Percentiles rank a stretch among this genome's conserved stretches.
Evolutionary conservation across 2,888 invertebrate genomes (phyloP).

Genomic region (Eupithecia inturbata): DNA sequence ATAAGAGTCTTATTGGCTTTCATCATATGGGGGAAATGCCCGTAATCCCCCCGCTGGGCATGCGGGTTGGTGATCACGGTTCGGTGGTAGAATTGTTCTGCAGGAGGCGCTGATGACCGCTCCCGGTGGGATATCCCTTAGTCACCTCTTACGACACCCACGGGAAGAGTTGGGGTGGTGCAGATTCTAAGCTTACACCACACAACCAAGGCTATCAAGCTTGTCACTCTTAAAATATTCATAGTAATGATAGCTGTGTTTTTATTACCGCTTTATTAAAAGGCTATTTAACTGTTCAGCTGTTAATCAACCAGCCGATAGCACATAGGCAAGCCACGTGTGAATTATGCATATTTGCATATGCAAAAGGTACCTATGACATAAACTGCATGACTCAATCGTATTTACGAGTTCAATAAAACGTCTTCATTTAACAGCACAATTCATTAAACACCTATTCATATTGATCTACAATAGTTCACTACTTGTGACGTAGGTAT

Average conservation of each 20-base stretch:
- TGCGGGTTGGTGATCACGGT: too few species aligned
- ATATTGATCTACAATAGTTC: background rate
- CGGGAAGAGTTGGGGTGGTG: too few species aligned
- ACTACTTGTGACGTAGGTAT: constrained; percentile 1
- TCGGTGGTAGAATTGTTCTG: too few species aligned
- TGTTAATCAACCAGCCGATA: background rate
- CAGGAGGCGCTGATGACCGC: too few species aligned
- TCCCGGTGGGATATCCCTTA: too few species aligned
- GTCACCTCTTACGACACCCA: too few species aligned
- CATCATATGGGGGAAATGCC: too few species aligned
- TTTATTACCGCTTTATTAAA: background rate
- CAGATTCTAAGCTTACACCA: too few species aligned
- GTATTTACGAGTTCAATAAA: constrained; percentile 17
- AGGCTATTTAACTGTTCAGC: background rate
- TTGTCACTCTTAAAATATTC: background rate
- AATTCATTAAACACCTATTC: constrained; percentile 14
- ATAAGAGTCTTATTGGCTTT: too few species aligned
- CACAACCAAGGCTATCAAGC: background rate
- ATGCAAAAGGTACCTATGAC: background rate
- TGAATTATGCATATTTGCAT: constrained; percentile 24
- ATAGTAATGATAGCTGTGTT: background rate
- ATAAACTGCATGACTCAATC: constrained; percentile 35
- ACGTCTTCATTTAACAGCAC: constrained; percentile 18
- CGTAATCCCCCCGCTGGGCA: too few species aligned
- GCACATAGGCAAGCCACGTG: constrained; percentile 26